These are phyloP conservation scores for Furnarius figulus DNA, from an alignment of 2,113 vertebrate genomes.

Conservation along the genomic window DNA sequence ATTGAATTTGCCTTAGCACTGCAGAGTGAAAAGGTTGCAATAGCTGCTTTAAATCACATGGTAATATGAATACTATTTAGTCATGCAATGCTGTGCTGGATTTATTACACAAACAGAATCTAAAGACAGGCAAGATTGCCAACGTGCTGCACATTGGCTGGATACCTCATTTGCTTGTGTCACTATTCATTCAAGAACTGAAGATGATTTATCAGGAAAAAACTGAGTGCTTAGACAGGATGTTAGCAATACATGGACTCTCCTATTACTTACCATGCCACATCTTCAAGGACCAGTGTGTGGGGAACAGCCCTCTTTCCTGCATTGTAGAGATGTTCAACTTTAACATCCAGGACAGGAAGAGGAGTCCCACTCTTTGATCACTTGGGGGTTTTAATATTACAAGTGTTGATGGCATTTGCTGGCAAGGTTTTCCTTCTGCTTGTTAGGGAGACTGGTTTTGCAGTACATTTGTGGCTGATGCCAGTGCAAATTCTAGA, in stretches of 20 bases:
- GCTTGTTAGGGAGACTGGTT: background rate
- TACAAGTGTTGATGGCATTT: background rate
- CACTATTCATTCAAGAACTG: background rate
- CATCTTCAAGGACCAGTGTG: background rate
- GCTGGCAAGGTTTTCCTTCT: background rate
- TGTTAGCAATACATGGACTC: background rate
- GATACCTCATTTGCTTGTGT: background rate
- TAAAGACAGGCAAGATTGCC: background rate
- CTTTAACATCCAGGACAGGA: background rate
- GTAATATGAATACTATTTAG: background rate
- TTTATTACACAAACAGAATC: background rate
- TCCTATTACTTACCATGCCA: background rate
- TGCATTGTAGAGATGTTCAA: fast-evolving
- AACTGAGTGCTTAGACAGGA: background rate
- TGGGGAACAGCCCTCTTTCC: background rate
- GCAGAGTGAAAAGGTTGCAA: background rate
- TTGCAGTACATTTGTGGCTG: background rate
- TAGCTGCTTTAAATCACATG: background rate
- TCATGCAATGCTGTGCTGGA: background rate
- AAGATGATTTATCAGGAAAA: background rate
- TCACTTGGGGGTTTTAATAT: background rate
- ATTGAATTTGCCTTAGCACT: background rate
- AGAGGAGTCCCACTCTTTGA: background rate
- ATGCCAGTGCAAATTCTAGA: background rate
- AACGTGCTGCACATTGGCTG: background rate